Conservation (phyloP, 2,113 vertebrate species). For the Erythrolamprus reginae region DNA sequence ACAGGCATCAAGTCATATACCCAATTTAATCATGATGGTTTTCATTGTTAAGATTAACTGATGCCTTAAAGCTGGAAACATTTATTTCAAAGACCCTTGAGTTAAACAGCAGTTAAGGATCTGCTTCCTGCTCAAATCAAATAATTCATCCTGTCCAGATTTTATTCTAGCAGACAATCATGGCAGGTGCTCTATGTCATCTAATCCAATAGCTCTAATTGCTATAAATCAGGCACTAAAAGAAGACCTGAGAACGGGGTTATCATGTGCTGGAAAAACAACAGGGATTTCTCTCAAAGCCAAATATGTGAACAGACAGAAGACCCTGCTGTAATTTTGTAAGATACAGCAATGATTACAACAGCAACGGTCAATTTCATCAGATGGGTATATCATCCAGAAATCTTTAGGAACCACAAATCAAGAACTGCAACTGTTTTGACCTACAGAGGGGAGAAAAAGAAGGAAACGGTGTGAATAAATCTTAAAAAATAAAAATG, state of each 20-base stretch:
- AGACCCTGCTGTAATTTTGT: not conserved
- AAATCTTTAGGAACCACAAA: constrained; percentile 16
- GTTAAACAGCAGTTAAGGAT: not conserved
- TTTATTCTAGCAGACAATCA: not conserved
- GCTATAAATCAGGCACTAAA: not conserved
- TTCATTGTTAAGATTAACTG: not conserved
- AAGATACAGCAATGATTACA: not conserved
- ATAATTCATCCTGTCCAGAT: not conserved
- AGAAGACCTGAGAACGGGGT: not conserved
- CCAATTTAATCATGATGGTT: not conserved
- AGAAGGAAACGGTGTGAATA: constrained; percentile 33
- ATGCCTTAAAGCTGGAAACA: not conserved
- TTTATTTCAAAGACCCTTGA: not conserved
- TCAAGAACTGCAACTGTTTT: constrained; percentile 36
- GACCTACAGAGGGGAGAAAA: constrained; percentile 32
- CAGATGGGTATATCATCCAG: not conserved
- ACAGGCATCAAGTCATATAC: not conserved
- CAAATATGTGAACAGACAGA: not conserved
- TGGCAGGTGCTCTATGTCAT: not conserved
- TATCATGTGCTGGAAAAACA: not conserved
- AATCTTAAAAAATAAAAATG: constrained; percentile 42
- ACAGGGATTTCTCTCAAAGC: not conserved
- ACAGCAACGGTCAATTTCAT: not conserved
- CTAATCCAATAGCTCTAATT: not conserved
- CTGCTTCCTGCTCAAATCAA: not conserved